These are phyloP conservation scores for Psettodes erumei DNA, from an alignment of 2,113 vertebrate genomes.

Conservation along the genomic window DNA sequence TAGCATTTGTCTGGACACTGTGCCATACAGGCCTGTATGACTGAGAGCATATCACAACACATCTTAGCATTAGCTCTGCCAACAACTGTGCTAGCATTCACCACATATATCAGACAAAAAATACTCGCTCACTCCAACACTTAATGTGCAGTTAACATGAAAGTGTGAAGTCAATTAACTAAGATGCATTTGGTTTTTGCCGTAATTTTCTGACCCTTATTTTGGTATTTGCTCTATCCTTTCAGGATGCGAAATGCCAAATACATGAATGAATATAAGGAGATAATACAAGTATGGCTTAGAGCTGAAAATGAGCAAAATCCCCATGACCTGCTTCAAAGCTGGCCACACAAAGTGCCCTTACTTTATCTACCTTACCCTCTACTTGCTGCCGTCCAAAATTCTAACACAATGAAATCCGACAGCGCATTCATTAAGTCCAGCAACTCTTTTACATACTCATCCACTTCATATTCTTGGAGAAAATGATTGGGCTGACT, in stretches of 20 bases:
- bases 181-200: constrained; percentile 9
- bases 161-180: neutral
- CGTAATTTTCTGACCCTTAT: neutral
- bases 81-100: neutral
- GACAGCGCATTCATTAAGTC: constrained; percentile 45
- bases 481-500: constrained; percentile 65
- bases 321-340: constrained; percentile 35
- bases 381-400: constrained; percentile 30
- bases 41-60: too few relatives aligned
- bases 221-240: neutral
- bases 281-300: constrained; percentile 4
- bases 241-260: constrained; percentile 12
- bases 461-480: constrained; percentile 48
- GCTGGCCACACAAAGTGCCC: constrained; percentile 13
- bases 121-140: neutral
- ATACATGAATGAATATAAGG: constrained; percentile 18
- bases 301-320: neutral
- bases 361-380: constrained; percentile 53
- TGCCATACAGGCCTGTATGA: neutral
- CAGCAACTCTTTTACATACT: constrained; percentile 51
- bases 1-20: too few relatives aligned
- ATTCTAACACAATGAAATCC: constrained; percentile 39
- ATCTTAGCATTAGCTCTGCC: neutral
- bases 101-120: too few relatives aligned
- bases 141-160: neutral